A percentile compares a stretch with the other conserved stretches of the same genome.
phyloP scores from a whole-genome alignment of 2,888 invertebrate genomes.

The Ophion ellenae region DNA sequence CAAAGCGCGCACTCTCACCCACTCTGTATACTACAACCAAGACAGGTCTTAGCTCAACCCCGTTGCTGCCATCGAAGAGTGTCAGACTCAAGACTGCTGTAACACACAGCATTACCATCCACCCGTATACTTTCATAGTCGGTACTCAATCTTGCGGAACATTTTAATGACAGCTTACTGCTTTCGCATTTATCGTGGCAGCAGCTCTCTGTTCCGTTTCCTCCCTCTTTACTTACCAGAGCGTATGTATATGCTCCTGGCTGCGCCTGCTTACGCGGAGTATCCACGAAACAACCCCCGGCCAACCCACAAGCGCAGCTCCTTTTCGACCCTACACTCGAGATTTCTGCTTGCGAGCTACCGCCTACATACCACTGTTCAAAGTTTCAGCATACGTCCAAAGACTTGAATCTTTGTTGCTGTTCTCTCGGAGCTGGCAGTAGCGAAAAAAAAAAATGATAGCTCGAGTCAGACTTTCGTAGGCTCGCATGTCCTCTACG shows the following conservation, averaged over 20 bases:
- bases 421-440: constrained; percentile 45
- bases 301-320: constrained; percentile 68
- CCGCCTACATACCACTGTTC: constrained; percentile 18
- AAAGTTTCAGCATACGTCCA: constrained; percentile 5
- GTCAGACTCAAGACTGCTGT: constrained; percentile 33
- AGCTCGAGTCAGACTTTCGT: constrained; percentile 20
- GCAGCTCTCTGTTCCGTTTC: constrained; percentile 61
- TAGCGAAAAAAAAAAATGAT: constrained; percentile 34
- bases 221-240: constrained; percentile 73
- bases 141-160: constrained; percentile 83
- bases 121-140: constrained; percentile 73
- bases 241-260: constrained; percentile 67
- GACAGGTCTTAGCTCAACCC: constrained; percentile 33
- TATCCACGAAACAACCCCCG: constrained; percentile 76
- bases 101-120: constrained; percentile 74
- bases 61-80: constrained; percentile 33
- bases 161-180: constrained; percentile 83
- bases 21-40: constrained; percentile 39
- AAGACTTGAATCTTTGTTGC: constrained; percentile 39
- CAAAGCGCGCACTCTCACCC: constrained; percentile 53
- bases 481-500: constrained; percentile 12
- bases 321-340: constrained; percentile 48
- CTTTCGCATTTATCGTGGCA: constrained; percentile 76
- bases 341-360: constrained; percentile 43
- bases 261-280: constrained; percentile 68